phyloP scores from a whole-genome alignment of 1,140 invertebrate genomes.

The Triops cancriformis region DNA sequence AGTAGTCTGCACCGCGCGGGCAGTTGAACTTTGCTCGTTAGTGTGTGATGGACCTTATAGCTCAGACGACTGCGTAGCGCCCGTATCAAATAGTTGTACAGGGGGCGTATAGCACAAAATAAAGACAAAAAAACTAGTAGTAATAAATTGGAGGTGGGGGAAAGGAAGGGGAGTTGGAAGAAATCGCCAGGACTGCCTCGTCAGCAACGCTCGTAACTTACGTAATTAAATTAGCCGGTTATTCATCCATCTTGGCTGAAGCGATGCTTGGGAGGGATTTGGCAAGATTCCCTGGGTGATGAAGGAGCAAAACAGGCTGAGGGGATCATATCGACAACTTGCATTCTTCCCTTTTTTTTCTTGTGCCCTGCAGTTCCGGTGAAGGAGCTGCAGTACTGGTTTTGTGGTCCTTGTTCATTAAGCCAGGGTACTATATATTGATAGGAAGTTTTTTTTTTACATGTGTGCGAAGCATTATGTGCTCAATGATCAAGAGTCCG shows the following conservation, averaged over 20 bases:
- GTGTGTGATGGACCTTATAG: no score
- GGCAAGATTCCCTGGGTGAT: neutral
- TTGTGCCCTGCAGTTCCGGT: neutral
- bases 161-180: neutral
- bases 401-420: neutral
- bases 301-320: neutral
- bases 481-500: neutral
- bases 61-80: no score
- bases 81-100: no score
- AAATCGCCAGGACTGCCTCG: neutral
- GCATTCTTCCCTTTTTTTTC: neutral
- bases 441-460: neutral
- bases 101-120: no score
- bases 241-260: neutral
- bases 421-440: neutral
- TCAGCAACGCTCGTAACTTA: slow-evolving; percentile 1
- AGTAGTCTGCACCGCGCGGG: no score
- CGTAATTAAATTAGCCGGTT: slow-evolving; percentile 10
- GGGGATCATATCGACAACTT: neutral
- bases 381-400: neutral
- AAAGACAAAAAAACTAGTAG: no score
- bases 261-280: neutral
- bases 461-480: neutral
- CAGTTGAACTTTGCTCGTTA: no score
- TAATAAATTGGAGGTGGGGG: neutral